A percentile compares a stretch with the other conserved stretches of the same genome.
Evolutionary conservation across 1,140 invertebrate genomes (phyloP).

Genomic region (Solenopsis invicta): DNA sequence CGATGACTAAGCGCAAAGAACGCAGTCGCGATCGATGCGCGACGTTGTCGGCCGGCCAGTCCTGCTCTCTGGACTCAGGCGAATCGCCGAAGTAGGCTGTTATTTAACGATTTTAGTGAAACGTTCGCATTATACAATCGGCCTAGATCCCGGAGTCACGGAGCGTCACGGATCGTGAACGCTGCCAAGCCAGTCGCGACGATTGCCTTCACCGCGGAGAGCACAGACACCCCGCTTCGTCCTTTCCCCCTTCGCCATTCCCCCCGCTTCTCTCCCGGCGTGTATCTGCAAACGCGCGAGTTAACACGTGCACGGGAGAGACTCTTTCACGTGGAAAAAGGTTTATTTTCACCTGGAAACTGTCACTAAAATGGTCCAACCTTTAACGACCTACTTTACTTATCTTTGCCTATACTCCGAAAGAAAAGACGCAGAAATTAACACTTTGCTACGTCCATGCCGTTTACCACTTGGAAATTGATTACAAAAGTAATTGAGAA

Average conservation of each 20-base stretch:
- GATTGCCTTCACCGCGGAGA: constrained; percentile 74
- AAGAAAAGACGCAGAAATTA: background rate
- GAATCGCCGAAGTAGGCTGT: constrained; percentile 81
- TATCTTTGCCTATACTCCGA: background rate
- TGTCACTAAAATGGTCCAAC: background rate
- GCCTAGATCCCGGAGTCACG: constrained; percentile 86
- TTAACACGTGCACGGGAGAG: constrained; percentile 44
- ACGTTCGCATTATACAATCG: constrained; percentile 87
- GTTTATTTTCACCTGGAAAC: constrained; percentile 47
- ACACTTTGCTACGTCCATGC: background rate
- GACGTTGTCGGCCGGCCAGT: constrained; percentile 52
- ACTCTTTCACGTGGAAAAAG: constrained; percentile 6
- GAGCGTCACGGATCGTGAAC: constrained; percentile 86
- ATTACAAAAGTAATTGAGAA: background rate
- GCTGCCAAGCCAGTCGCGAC: constrained; percentile 76
- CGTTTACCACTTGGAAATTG: background rate
- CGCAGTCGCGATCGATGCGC: constrained; percentile 72
- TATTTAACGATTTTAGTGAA: constrained; percentile 87
- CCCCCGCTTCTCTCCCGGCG: background rate
- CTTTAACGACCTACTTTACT: background rate
- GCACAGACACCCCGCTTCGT: constrained; percentile 67
- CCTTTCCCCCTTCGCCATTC: background rate
- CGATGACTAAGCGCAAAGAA: constrained; percentile 76
- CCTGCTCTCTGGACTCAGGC: constrained; percentile 15
- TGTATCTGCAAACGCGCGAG: constrained; percentile 1